Percentiles rank a stretch among this genome's conserved stretches.
Evolutionary conservation across 2,888 invertebrate species (phyloP).

Genomic region (Drosophila kuntzei): DNA sequence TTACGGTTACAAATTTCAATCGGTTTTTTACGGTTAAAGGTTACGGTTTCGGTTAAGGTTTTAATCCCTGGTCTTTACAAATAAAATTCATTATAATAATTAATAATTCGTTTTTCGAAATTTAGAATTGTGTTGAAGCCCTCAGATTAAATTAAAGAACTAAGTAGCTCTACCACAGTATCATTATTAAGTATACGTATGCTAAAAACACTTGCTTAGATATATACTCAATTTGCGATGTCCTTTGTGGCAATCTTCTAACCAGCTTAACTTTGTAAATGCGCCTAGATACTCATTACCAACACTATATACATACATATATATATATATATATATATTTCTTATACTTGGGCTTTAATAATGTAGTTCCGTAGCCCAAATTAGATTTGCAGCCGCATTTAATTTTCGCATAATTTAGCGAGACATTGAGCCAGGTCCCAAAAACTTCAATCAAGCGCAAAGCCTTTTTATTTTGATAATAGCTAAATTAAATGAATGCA

Average conservation of each 20-base stretch:
- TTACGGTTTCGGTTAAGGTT: no score
- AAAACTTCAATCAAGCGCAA: slow-evolving; percentile 74
- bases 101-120: no score
- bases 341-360: slow-evolving; percentile 2
- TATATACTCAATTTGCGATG: neutral
- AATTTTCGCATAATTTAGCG: slow-evolving; percentile 67
- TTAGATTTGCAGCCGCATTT: slow-evolving; percentile 54
- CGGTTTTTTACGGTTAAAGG: no score
- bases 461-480: slow-evolving; percentile 76
- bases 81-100: no score
- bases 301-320: neutral
- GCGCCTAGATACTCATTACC: neutral
- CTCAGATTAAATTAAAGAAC: neutral
- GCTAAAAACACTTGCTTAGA: neutral
- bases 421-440: slow-evolving; percentile 47
- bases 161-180: neutral
- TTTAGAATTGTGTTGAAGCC: no score
- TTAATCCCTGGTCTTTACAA: no score
- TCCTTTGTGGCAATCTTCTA: neutral
- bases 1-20: no score
- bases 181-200: neutral
- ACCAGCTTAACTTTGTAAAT: neutral
- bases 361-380: slow-evolving; percentile 26
- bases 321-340: neutral
- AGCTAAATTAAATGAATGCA: slow-evolving; percentile 78